phyloP scores from a whole-genome alignment of 1,140 invertebrate genomes.

The Ephestia elutella region DNA sequence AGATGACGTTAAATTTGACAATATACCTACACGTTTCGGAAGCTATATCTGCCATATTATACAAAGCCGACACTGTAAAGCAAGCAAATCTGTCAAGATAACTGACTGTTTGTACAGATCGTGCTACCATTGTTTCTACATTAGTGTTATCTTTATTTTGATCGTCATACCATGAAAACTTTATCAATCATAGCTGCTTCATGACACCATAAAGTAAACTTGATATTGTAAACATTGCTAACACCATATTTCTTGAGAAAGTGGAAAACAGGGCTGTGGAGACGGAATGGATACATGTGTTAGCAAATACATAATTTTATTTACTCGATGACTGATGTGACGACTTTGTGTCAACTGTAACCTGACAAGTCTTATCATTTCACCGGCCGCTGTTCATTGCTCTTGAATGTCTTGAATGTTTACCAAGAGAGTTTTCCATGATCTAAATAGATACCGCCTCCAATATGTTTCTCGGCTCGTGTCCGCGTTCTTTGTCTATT shows the following conservation, averaged over 20 bases:
- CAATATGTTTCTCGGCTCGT: not conserved
- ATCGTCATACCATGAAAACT: slow-evolving; percentile 7
- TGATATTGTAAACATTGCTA: not conserved
- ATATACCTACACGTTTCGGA: slow-evolving; percentile 27
- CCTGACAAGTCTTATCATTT: slow-evolving; percentile 19
- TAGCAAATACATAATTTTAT: not conserved
- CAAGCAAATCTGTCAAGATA: slow-evolving; percentile 67
- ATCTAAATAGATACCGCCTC: slow-evolving; percentile 14
- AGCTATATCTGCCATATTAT: slow-evolving; percentile 46
- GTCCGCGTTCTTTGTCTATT: not conserved
- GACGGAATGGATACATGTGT: not conserved
- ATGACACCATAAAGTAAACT: slow-evolving; percentile 3
- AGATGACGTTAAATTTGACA: too few species aligned
- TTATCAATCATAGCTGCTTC: slow-evolving; percentile 7
- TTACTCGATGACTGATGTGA: not conserved
- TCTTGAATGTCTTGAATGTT: slow-evolving; percentile 28
- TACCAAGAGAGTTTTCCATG: slow-evolving; percentile 25
- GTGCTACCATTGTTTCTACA: slow-evolving; percentile 36
- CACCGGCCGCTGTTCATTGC: slow-evolving; percentile 18
- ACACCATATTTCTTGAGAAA: not conserved
- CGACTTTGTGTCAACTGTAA: not conserved
- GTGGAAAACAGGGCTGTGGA: not conserved
- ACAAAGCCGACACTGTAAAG: slow-evolving; percentile 23
- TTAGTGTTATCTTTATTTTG: slow-evolving; percentile 25
- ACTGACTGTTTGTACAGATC: slow-evolving; percentile 44